phyloP scores from a whole-genome alignment of 2,113 vertebrate species.

The Thymallus thymallus region DNA sequence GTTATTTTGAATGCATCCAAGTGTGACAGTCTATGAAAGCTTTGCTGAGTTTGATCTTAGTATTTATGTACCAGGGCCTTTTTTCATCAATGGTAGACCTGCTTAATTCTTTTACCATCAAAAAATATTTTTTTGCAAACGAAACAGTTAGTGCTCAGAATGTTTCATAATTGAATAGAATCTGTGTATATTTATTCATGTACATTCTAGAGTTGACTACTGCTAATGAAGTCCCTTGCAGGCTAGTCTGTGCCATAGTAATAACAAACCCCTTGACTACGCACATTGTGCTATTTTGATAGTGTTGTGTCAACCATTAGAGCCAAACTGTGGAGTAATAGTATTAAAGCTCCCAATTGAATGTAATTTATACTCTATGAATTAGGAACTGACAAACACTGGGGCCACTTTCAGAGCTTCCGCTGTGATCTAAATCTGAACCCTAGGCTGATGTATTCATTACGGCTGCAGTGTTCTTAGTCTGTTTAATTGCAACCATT shows the following conservation, averaged over 20 bases:
- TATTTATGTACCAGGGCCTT: too few relatives aligned
- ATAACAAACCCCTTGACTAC: background rate
- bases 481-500: slow-evolving; percentile 57
- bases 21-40: too few relatives aligned
- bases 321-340: slow-evolving; percentile 19
- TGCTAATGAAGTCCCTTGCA: background rate
- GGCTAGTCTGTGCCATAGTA: background rate
- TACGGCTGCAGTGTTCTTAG: slow-evolving; percentile 39
- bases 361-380: slow-evolving; percentile 49
- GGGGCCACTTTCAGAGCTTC: slow-evolving; percentile 36
- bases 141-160: too few relatives aligned
- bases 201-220: background rate
- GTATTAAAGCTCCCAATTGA: slow-evolving; percentile 17
- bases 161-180: background rate
- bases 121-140: too few relatives aligned
- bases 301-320: background rate
- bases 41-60: too few relatives aligned
- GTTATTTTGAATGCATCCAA: too few relatives aligned
- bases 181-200: background rate
- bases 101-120: too few relatives aligned
- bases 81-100: too few relatives aligned
- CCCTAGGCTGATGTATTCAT: slow-evolving; percentile 43
- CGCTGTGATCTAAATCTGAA: slow-evolving; percentile 24
- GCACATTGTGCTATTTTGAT: background rate
- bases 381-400: slow-evolving; percentile 26